Base-by-base conservation (phyloP, 2,797 vertebrate genomes). In the Channallabes apus region DNA sequence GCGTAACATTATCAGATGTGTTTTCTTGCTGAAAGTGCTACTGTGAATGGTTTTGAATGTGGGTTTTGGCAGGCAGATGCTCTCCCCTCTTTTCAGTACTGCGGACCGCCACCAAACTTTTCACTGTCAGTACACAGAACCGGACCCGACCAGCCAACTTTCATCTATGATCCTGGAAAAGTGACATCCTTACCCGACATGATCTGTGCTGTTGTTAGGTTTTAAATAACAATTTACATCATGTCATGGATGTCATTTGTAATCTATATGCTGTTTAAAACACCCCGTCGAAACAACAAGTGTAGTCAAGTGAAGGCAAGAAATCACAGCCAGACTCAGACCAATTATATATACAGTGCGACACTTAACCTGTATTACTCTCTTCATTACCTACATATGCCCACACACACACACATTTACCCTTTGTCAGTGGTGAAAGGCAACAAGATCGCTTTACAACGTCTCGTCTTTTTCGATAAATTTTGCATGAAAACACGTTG, bases 401-500 rank as follows among this genome's bases (percentile, higher is more conserved):
- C 18, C 56, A 35, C 62, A 68, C 61, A 65, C 32, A 27, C 82
- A 12, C 79, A 22, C 95, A 91, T 91, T 96, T 95, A 96, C 93
- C 96, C 96, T 96, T 95, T 92, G 91, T 95, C 95, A 94, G 92
- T 84, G 89, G 94, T 95, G 95, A 97, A 96, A 96, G 94, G 95
- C 95, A 96, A 95, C 93, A 95, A 94, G 95, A 95, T 96, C 95
- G 94, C 95, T 95, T 96, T 93, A 96, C 96, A 95, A 92, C 88
- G 67, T 88, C 95, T 96, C 90, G 87, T 96, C 96, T 95, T 96
- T 95, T 96, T 94, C 96, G 95, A 97, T 98, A 95, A 97, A 98
- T 99, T 96, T 97, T 98, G 97, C 97, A 99, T 97, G 97, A 96
- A 96, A 96, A 97, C 96, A 95, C 92, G 96, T 94, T 94, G 85